Conservation (phyloP, 1,140 invertebrate species). For the Drosophila tani region DNA sequence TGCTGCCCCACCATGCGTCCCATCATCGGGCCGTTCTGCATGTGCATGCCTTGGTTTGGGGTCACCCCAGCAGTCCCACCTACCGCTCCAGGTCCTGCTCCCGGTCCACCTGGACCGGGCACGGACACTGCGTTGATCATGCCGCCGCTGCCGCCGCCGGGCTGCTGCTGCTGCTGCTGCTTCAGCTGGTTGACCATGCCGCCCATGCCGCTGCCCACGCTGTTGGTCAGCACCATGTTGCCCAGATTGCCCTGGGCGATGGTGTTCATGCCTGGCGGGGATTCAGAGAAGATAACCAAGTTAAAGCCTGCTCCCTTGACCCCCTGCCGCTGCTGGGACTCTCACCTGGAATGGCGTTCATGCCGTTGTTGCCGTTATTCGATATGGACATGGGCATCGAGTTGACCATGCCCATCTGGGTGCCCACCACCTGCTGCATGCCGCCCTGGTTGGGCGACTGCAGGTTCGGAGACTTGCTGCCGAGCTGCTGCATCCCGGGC, state of each 20-base stretch:
- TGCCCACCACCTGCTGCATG: conserved; percentile 81
- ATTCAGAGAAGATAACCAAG: background rate
- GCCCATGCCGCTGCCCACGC: conserved; percentile 87
- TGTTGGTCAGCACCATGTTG: conserved; percentile 90
- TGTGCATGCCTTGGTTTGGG: conserved; percentile 84
- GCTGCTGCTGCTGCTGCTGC: conserved; percentile 86
- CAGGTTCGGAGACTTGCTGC: conserved; percentile 92
- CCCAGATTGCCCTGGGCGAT: conserved; percentile 87
- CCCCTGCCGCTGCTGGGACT: conserved; percentile 3
- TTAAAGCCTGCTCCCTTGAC: background rate
- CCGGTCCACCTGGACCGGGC: conserved; percentile 37
- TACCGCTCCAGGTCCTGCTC: conserved; percentile 54
- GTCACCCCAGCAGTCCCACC: conserved; percentile 55
- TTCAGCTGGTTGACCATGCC: conserved; percentile 59
- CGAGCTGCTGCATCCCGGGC: conserved; percentile 90
- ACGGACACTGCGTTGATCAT: conserved; percentile 86
- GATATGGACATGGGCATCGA: conserved; percentile 88
- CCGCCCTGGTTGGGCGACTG: conserved; percentile 92
- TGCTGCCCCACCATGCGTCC: conserved; percentile 87
- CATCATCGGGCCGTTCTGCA: conserved; percentile 90
- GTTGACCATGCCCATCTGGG: conserved; percentile 87
- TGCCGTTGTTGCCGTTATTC: conserved; percentile 87
- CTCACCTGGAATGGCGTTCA: conserved; percentile 89
- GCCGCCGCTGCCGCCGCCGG: conserved; percentile 52
- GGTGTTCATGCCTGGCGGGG: conserved; percentile 87